These are phyloP conservation scores for Brachionus koreanus DNA, from an alignment of 1,140 invertebrate genomes.

Conservation along the genomic window DNA sequence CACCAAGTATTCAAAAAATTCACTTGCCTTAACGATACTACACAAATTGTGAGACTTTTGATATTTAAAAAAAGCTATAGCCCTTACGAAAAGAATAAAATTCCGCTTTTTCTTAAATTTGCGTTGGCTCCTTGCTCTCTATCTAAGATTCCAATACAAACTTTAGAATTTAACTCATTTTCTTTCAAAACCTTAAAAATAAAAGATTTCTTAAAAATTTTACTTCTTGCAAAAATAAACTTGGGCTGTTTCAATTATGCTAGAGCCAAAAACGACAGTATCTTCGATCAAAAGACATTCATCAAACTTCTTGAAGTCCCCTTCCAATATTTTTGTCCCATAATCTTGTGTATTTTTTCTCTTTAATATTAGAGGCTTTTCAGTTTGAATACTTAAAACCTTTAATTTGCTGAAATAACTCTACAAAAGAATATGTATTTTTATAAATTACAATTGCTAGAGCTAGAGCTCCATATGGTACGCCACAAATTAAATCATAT, in stretches of 20 bases:
- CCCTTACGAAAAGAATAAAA: not conserved
- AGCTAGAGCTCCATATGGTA: constrained; percentile 94
- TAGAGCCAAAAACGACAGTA: constrained; percentile 87
- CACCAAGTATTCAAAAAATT: not conserved
- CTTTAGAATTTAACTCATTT: constrained; percentile 69
- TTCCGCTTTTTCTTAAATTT: constrained; percentile 65
- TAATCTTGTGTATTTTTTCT: constrained; percentile 81
- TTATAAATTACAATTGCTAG: constrained; percentile 71
- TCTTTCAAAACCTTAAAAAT: constrained; percentile 62
- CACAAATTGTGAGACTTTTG: constrained; percentile 62
- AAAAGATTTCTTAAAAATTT: not conserved
- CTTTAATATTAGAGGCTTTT: constrained; percentile 78
- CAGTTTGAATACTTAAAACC: constrained; percentile 52
- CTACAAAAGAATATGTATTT: not conserved
- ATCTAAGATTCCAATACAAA: constrained; percentile 81
- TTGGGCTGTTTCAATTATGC: constrained; percentile 80
- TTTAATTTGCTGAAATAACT: not conserved
- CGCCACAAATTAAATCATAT: constrained; percentile 79
- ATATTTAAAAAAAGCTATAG: not conserved
- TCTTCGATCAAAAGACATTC: constrained; percentile 89
- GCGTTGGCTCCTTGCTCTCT: constrained; percentile 79
- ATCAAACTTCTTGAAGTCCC: constrained; percentile 72
- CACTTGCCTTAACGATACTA: constrained; percentile 3
- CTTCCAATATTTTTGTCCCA: constrained; percentile 92
- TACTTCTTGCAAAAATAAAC: constrained; percentile 47